These are phyloP conservation scores for Cenopis cana DNA, from an alignment of 2,888 invertebrate genomes.

Conservation along the genomic window DNA sequence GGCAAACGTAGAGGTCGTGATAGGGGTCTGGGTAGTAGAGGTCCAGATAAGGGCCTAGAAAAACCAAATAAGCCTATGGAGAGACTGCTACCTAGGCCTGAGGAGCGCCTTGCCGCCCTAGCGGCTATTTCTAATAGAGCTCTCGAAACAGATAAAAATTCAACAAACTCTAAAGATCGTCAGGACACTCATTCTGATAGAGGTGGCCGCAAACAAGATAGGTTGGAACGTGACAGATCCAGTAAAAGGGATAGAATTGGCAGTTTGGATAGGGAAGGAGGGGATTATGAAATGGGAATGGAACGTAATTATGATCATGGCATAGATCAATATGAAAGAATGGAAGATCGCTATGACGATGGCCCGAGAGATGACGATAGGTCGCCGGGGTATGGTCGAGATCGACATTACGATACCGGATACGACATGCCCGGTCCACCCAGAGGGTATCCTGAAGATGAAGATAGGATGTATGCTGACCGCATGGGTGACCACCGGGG, in stretches of 20 bases:
- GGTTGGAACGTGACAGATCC: conserved; percentile 82
- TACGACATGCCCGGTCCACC: conserved; percentile 79
- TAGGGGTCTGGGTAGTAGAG: conserved; percentile 77
- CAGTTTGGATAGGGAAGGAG: conserved; percentile 79
- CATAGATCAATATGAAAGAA: conserved; percentile 81
- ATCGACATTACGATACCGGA: conserved; percentile 78
- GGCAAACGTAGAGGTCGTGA: conserved; percentile 81
- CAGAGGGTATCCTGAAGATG: conserved; percentile 81
- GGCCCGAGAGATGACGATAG: conserved; percentile 76
- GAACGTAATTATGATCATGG: conserved; percentile 80
- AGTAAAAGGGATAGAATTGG: conserved; percentile 77
- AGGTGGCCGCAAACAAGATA: conserved; percentile 77
- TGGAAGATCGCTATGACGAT: conserved; percentile 77
- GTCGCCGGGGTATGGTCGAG: conserved; percentile 76
- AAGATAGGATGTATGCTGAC: conserved; percentile 83
- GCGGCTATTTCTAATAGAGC: conserved; percentile 81
- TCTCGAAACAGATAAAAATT: conserved; percentile 77
- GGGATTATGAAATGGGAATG: conserved; percentile 76
- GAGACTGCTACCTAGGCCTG: conserved; percentile 86
- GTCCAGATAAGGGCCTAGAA: conserved; percentile 83
- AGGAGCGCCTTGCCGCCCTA: conserved; percentile 86
- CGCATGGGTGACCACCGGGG: conserved; percentile 75
- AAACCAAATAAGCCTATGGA: conserved; percentile 87
- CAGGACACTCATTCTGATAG: conserved; percentile 79
- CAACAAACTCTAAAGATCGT: conserved; percentile 77